Conservation (phyloP, 2,113 vertebrate species). For the Ovis canadensis region DNA sequence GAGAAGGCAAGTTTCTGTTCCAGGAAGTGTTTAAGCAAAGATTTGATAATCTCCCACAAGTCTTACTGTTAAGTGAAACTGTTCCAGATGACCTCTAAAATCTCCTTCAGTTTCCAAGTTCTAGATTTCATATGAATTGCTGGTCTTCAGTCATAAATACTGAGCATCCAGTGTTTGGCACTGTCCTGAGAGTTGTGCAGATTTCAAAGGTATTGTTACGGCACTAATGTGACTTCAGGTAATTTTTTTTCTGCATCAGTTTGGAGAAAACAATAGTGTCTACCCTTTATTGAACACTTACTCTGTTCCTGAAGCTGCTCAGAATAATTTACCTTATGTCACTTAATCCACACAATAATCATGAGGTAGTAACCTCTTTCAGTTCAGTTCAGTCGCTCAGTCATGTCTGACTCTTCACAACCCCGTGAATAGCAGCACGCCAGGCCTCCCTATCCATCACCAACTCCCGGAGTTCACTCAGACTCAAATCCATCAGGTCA, state of each 20-base stretch:
- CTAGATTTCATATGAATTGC: not conserved
- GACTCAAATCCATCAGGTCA: too few species aligned
- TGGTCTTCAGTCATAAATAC: not conserved
- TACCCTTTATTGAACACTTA: not conserved
- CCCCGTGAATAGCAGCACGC: too few species aligned
- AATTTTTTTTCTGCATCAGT: not conserved
- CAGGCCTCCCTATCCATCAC: too few species aligned
- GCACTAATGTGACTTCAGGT: not conserved
- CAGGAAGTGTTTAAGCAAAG: not conserved
- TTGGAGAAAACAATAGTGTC: not conserved
- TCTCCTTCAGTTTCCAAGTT: not conserved
- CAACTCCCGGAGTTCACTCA: too few species aligned
- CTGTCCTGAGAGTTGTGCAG: not conserved
- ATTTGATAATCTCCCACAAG: not conserved
- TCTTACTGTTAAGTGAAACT: not conserved
- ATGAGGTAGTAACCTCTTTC: not conserved
- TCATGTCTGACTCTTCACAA: too few species aligned
- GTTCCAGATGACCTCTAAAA: not conserved
- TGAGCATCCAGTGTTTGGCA: not conserved
- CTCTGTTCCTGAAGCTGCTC: not conserved
- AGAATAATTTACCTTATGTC: not conserved
- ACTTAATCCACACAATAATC: not conserved
- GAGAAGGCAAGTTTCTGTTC: not conserved
- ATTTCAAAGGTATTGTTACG: not conserved
- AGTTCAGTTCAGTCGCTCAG: too few species aligned